Base-by-base conservation (phyloP, 2,888 invertebrate species). In the Microplitis deprimator region DNA sequence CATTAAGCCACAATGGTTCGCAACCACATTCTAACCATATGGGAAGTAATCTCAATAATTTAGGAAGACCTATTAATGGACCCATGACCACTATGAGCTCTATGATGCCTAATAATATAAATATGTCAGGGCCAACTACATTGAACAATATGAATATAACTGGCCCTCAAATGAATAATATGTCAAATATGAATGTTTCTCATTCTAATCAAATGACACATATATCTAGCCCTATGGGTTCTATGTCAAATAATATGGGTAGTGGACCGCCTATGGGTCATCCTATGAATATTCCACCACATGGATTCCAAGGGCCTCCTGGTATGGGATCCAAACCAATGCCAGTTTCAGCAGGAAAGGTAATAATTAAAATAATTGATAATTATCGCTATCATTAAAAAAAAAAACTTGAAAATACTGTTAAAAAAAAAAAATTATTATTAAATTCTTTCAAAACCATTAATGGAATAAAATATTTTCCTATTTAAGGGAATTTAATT, bases 301-400 rank as follows among this genome's bases (percentile, higher is more conserved):
- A 90, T 78, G 92, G 92, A 76, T 90, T 90, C 79, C 91, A 90
- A 83, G 91, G 91, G 69, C 91, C 92, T 64, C 91, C 91, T 5
- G 92, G 93, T 77, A 88, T 94, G 92, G 95, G 95, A 41, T 95
- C 95, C 1, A 96, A 96, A 89, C 96, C 97, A 13, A 96, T 97
- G 95, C 96, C 97, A 83, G 96, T 97, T 80, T 96, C 96, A 89
- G 96, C 97, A 73, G 96, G 96, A 68, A 96, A 97, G 92, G 95
- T 97, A 87, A 82, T 82, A 81, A 67, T 50, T 50, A 10, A 50
- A 50, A 50, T 8, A 50, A 29, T 29, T 29, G 3, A 29, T 29
- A 29, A 29, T 29, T 29, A 4, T 29, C 4, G 29, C 29, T 29
- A 29, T 29, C 3, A 29, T 29, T 29, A 3, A 29, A 29, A 29